Evolutionary conservation across 2,888 invertebrate genomes (phyloP), one percentile per base, ranked within the genome.

Genomic region (Pollenia griseotomentosa): DNA sequence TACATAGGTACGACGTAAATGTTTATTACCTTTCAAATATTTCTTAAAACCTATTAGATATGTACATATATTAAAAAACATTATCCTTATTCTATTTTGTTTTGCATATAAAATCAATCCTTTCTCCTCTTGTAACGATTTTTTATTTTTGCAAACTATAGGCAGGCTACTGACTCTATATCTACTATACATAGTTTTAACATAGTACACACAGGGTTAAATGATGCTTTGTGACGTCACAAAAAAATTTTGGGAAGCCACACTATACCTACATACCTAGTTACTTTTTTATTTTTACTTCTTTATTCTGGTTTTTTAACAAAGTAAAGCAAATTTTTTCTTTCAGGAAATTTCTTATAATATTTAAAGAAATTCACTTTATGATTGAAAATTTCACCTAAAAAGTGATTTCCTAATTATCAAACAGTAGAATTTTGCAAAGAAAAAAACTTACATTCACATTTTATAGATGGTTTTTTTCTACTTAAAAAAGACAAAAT

Each of bases 171-270:
- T 78, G 78, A 65, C 83, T 63, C 51, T 83, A 59, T 71, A 70
- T 46, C 16, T 23, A 40, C 12, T 44, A 65, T 9, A 10, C 48
- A 23, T 57, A 40, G 16, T 46, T 48, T 74, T 48, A 33, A 59
- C 77, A 71, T 48, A 71, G 40, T 33, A 70, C 12, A 61, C 16
- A 70, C 12, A 61, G 79, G 53, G 77, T 51, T 53, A 51, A 65
- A 65, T 84, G 51, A 48, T 80, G 70, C 84, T 82, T 70, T 81
- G 84, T 87, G 87, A 87, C 84, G 87, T 84, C 87, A 87, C 73
- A 40, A 23, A 63, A 23, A 63, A 57, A 12, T 44, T 66, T 83
- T 87, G 44, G 55, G 73, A 81, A 81, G 55, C 75, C 77, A 86
- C 68, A 79, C 57, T 86, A 40, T 73, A 78, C 14, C 2, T 16